These are phyloP conservation scores for Paratilapia polleni DNA, from an alignment of 2,113 vertebrate species.

Conservation along the genomic window DNA sequence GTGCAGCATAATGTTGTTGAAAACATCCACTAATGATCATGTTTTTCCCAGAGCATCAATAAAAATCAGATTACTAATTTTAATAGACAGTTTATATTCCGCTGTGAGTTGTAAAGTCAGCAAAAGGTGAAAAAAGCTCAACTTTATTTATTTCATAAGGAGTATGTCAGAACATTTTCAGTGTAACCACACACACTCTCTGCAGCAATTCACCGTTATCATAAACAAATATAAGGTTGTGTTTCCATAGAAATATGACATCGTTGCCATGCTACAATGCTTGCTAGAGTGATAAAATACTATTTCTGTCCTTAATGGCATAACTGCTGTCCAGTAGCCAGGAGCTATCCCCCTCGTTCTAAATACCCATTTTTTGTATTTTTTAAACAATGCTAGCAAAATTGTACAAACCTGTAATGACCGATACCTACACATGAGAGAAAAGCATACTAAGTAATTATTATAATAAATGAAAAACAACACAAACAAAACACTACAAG, in stretches of 20 bases:
- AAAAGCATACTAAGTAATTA: neutral
- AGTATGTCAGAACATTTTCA: neutral
- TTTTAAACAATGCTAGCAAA: neutral
- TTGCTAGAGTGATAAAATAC: slow-evolving; percentile 22
- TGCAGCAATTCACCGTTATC: slow-evolving; percentile 1
- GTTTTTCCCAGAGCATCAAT: neutral
- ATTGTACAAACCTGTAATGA: neutral
- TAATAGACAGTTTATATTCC: neutral
- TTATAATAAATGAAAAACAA: neutral
- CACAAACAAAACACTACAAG: no score
- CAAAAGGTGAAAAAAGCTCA: neutral
- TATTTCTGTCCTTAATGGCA: slow-evolving; percentile 44
- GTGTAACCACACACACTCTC: neutral
- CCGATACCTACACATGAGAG: neutral
- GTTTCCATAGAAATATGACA: slow-evolving; percentile 67
- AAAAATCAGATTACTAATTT: neutral
- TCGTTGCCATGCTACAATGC: slow-evolving; percentile 53
- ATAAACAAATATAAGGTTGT: slow-evolving; percentile 17
- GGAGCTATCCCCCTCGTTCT: neutral
- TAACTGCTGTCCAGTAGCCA: slow-evolving; percentile 22
- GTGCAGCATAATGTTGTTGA: neutral
- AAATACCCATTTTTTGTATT: neutral
- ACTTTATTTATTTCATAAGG: neutral
- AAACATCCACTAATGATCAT: neutral
- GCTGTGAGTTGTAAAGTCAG: neutral